Evolutionary conservation across 1,140 invertebrate species (phyloP).

Genomic region (Acromyrmex echinatior): DNA sequence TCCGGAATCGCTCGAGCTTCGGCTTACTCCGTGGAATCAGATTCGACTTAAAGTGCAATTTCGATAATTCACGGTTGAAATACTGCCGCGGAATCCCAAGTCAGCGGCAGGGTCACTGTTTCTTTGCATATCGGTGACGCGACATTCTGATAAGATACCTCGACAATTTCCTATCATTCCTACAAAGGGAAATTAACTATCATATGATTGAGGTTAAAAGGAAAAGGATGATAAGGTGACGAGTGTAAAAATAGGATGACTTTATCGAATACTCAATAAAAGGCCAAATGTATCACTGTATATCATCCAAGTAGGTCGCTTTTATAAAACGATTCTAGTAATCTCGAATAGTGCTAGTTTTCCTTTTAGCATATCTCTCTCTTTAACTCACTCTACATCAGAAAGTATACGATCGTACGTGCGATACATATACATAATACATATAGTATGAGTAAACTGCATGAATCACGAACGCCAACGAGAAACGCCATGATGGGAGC

Average conservation of each 20-base stretch:
- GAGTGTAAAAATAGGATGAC: slow-evolving; percentile 41
- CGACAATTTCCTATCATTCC: neutral
- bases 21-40: slow-evolving; percentile 60
- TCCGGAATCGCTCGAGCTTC: slow-evolving; percentile 52
- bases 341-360: slow-evolving; percentile 32
- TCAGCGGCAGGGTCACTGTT: slow-evolving; percentile 4
- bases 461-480: slow-evolving; percentile 4
- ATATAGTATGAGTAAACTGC: neutral
- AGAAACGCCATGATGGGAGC: neutral
- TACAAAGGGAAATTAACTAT: neutral
- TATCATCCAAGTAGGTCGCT: slow-evolving; percentile 40
- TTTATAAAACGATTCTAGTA: slow-evolving; percentile 18
- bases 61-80: slow-evolving; percentile 66
- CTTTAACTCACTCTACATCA: neutral
- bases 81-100: slow-evolving; percentile 41
- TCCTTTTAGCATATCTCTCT: slow-evolving; percentile 4
- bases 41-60: slow-evolving; percentile 70
- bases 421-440: neutral
- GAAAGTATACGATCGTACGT: neutral
- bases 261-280: slow-evolving; percentile 9
- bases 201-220: neutral
- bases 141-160: neutral
- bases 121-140: slow-evolving; percentile 11
- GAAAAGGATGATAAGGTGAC: neutral
- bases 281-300: slow-evolving; percentile 40